Percentiles rank a stretch among this genome's conserved stretches.
These are phyloP conservation scores for Strongylocentrotus purpuratus DNA, from an alignment of 35 echinoderm and acorn worm species.

Conservation along the genomic window DNA sequence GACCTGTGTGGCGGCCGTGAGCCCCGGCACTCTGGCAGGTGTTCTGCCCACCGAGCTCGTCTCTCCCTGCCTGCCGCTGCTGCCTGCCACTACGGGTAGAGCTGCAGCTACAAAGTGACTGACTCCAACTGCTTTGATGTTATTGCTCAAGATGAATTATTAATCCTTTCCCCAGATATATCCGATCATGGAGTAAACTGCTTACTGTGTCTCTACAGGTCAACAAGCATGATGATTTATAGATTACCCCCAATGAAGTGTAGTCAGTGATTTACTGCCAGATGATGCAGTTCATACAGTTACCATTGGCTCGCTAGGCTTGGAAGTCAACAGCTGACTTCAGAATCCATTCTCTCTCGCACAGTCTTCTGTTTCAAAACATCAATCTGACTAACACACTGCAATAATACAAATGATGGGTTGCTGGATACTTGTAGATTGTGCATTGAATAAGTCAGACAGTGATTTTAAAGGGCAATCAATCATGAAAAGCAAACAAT, in stretches of 20 bases:
- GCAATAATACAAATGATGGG: not conserved
- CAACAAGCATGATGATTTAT: not conserved
- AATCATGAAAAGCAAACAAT: constrained; percentile 13
- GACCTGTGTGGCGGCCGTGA: constrained; percentile 50
- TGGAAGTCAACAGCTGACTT: constrained; percentile 16
- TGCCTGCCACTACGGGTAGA: not conserved
- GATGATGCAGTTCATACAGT: not conserved
- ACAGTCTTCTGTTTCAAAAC: not conserved
- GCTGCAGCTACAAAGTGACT: not conserved
- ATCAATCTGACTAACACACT: not conserved
- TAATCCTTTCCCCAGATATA: not conserved
- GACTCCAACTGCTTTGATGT: not conserved
- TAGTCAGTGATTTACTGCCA: constrained; percentile 1
- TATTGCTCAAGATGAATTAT: not conserved
- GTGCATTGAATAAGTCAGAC: constrained; percentile 16
- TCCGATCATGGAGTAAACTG: constrained; percentile 8
- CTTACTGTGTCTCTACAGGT: not conserved
- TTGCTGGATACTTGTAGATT: not conserved
- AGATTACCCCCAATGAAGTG: constrained; percentile 2
- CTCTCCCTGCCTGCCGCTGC: constrained; percentile 18
- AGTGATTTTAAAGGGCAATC: constrained; percentile 25
- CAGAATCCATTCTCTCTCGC: not conserved
- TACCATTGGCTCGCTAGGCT: not conserved
- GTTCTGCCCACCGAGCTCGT: constrained; percentile 4
- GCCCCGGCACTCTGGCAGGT: constrained; percentile 47